Conservation (phyloP, 2,797 vertebrate genomes). For the Anguilla anguilla region DNA sequence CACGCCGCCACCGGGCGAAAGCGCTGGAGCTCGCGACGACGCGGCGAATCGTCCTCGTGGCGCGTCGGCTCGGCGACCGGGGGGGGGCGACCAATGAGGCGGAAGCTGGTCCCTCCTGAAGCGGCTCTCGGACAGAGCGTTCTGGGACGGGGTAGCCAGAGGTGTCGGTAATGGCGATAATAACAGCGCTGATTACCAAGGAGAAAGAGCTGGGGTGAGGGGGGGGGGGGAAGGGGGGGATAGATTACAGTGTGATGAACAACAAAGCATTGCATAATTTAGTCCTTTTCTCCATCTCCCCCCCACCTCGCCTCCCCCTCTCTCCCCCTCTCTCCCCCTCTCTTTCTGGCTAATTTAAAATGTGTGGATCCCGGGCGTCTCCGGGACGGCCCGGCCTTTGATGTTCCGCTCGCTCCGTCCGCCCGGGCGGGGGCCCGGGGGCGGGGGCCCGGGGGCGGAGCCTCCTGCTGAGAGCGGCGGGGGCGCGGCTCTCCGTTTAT, state of each 20-base stretch:
- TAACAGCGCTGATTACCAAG: neutral
- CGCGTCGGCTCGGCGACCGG: too few relatives aligned
- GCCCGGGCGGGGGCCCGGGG: slow-evolving; percentile 96
- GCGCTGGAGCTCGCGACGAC: too few relatives aligned
- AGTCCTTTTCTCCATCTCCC: slow-evolving; percentile 42
- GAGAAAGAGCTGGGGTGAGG: neutral
- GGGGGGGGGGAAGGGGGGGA: slow-evolving; percentile 16
- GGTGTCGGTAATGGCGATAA: slow-evolving; percentile 7
- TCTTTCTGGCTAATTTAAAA: slow-evolving; percentile 99
- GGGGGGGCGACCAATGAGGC: neutral
- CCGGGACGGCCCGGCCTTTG: slow-evolving; percentile 99
- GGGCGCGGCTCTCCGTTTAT: slow-evolving; percentile 96
- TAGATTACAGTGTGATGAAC: slow-evolving; percentile 68
- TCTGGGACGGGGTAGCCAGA: neutral
- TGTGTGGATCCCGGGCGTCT: slow-evolving; percentile 99
- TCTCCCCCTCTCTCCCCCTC: slow-evolving; percentile 61
- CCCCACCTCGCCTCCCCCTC: slow-evolving; percentile 41
- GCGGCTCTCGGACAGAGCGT: neutral
- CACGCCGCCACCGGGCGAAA: too few relatives aligned
- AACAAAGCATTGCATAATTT: slow-evolving; percentile 79
- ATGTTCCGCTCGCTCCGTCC: slow-evolving; percentile 99
- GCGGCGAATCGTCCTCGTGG: too few relatives aligned
- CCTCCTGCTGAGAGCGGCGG: slow-evolving; percentile 99
- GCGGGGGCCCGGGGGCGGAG: too few relatives aligned
- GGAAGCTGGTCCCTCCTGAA: neutral